phyloP scores from a whole-genome alignment of 1,140 invertebrate genomes.

The Delia radicum region DNA sequence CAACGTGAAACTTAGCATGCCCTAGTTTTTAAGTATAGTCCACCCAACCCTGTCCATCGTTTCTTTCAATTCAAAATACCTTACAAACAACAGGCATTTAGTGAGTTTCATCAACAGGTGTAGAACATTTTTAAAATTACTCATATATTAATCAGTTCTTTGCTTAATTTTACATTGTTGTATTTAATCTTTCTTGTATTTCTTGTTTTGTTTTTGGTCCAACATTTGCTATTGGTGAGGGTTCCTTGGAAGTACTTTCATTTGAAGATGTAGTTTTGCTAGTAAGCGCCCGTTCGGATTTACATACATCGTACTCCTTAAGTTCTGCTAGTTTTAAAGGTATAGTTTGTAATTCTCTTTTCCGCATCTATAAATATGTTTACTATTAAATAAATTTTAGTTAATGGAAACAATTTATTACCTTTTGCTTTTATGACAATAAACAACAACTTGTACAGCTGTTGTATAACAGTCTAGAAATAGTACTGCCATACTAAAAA shows the following conservation, averaged over 20 bases:
- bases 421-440: neutral
- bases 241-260: neutral
- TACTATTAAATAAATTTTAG: neutral
- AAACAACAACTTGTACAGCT: neutral
- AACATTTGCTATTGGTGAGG: constrained; percentile 27
- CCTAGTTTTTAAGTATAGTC: too few species aligned
- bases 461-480: neutral
- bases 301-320: constrained; percentile 33
- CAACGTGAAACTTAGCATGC: too few species aligned
- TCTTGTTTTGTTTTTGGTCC: constrained; percentile 32
- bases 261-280: neutral
- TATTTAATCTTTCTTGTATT: constrained; percentile 30
- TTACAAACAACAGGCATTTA: too few species aligned
- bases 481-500: neutral
- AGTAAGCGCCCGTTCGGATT: constrained; percentile 14
- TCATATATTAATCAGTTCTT: too few species aligned
- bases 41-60: too few species aligned
- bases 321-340: constrained; percentile 32
- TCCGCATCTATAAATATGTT: constrained; percentile 27
- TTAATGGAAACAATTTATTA: neutral
- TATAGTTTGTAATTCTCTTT: constrained; percentile 34
- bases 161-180: constrained; percentile 11
- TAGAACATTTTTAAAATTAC: too few species aligned
- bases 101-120: too few species aligned
- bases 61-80: too few species aligned